Evolutionary conservation across 2,888 invertebrate species (phyloP), one percentile per base, ranked within the genome.

Genomic region (Miltochrista miniata): DNA sequence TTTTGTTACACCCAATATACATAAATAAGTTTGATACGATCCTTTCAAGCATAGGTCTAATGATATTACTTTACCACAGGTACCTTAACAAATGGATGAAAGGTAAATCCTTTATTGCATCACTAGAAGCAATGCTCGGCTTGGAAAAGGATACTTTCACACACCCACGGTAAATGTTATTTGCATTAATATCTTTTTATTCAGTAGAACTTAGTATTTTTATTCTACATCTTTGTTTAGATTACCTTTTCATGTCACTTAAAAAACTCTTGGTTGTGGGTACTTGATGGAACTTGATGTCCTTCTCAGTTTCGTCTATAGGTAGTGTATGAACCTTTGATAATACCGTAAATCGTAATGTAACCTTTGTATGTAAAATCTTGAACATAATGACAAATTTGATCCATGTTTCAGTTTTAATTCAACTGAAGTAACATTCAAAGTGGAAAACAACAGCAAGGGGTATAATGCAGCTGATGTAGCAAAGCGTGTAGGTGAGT

Each of bases 371-470:
- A 24, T 24, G 18, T 24, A 24, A 24, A 24, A 24, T 4, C 18
- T 24, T 24, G 18, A 24, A 24, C 5, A 24, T 24, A 24, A 24
- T 24, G 18, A 24, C 18, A 5, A 24, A n/a, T 24, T 24, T 24
- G 2, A 24, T 24, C 3, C 45, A 64, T 68, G 61, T 92, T 93
- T 48, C 76, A 95, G 97, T 57, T 95, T 96, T 55, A 95, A 95
- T 65, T 92, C 93, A 12, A 94, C 95, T 59, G 96, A 96, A 84
- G 95, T 98, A 0, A 94, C 94, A 0, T 96, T 96, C 77, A 95
- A 94, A 88, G 95, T 96, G 1, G 92, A 92, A 51, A 93, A 93
- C 45, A 95, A 95, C 66, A 91, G 87, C 52, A 93, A 93, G 70
- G 93, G 93, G 13, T 91, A 94, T 60, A 94, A 94, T 68, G 94